Percentiles rank a stretch among this genome's conserved stretches.
Evolutionary conservation across 2,113 vertebrate species (phyloP).

Genomic region (Notechis scutatus): DNA sequence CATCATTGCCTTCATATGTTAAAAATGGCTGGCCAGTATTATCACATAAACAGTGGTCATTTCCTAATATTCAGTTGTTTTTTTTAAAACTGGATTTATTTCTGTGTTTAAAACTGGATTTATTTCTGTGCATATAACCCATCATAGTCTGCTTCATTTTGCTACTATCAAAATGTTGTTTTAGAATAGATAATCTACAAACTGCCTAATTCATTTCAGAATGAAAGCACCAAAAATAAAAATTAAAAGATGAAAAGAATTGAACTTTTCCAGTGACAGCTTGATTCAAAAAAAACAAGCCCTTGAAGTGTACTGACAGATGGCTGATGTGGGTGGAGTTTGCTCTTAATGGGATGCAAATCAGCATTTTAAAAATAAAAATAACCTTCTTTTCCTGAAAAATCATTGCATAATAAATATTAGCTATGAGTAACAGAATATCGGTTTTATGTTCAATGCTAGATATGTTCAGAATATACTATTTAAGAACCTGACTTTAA

Average conservation of each 20-base stretch:
- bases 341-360: slow-evolving; percentile 44
- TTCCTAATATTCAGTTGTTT: neutral
- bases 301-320: slow-evolving; percentile 59
- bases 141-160: slow-evolving; percentile 33
- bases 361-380: slow-evolving; percentile 46
- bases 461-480: slow-evolving; percentile 32
- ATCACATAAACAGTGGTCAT: neutral
- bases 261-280: slow-evolving; percentile 50
- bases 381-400: slow-evolving; percentile 6
- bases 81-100: slow-evolving; percentile 21
- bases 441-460: slow-evolving; percentile 31
- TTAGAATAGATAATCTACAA: slow-evolving; percentile 18
- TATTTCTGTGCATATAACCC: slow-evolving; percentile 28
- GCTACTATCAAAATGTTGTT: slow-evolving; percentile 49
- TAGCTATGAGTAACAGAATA: slow-evolving; percentile 45
- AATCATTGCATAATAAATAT: slow-evolving; percentile 47
- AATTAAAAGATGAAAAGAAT: slow-evolving; percentile 51
- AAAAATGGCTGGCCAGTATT: neutral
- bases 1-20: neutral
- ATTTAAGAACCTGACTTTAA: slow-evolving; percentile 27
- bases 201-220: slow-evolving; percentile 43
- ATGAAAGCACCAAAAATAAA: slow-evolving; percentile 40
- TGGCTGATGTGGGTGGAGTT: slow-evolving; percentile 60
- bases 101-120: slow-evolving; percentile 32
- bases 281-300: slow-evolving; percentile 53